Conservation (phyloP, 2,113 vertebrate species). For the Calidris pygmaea region DNA sequence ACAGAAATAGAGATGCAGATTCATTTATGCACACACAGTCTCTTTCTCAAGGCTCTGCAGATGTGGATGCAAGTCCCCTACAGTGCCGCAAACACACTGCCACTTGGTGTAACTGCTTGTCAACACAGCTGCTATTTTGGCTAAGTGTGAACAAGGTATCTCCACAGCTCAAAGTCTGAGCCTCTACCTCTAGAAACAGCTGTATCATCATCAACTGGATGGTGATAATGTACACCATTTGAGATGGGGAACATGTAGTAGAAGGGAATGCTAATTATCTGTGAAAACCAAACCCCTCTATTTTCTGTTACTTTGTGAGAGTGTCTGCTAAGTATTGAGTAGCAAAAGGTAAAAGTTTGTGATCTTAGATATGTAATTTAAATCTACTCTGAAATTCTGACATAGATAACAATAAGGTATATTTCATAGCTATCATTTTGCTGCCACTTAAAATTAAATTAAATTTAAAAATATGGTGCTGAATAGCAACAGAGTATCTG, state of each 20-base stretch:
- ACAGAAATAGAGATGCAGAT: neutral
- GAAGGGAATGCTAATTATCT: neutral
- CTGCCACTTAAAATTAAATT: neutral
- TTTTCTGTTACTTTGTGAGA: neutral
- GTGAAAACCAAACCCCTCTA: neutral
- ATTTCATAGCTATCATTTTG: neutral
- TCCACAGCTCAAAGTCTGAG: neutral
- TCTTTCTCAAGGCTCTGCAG: neutral
- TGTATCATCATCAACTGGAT: neutral
- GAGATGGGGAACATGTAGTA: neutral
- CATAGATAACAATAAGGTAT: neutral
- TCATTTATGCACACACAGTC: neutral
- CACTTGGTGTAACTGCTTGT: neutral
- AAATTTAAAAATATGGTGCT: neutral
- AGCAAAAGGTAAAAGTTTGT: neutral
- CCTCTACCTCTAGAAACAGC: neutral
- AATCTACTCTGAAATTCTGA: neutral
- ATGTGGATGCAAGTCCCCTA: neutral
- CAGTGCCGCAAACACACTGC: neutral
- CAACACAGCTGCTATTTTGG: neutral
- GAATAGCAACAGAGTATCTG: neutral
- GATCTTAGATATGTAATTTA: neutral
- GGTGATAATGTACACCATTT: neutral
- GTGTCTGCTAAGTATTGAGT: neutral
- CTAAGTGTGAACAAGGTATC: neutral